Percentiles rank a stretch among this genome's conserved stretches.
Conservation (phyloP, 2,797 vertebrate species). For the Nasua narica region DNA sequence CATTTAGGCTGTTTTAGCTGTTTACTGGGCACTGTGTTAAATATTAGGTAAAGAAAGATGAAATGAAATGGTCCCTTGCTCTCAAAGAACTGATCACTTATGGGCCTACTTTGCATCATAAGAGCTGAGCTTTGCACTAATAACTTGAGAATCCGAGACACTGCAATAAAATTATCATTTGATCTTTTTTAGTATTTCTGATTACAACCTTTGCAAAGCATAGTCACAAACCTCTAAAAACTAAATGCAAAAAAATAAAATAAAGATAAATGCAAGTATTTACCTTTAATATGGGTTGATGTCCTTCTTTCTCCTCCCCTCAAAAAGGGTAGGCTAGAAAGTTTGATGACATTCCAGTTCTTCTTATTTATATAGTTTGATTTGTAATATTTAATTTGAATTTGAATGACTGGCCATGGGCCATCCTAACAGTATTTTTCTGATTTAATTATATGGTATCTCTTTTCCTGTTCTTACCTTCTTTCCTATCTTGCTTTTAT, state of each 20-base stretch:
- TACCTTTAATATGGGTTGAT: background rate
- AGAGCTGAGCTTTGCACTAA: background rate
- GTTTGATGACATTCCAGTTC: background rate
- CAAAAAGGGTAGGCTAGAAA: background rate
- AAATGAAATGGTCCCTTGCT: background rate
- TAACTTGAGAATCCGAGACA: background rate
- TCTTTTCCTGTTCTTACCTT: background rate
- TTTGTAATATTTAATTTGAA: background rate
- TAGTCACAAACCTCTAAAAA: background rate
- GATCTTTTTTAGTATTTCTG: background rate
- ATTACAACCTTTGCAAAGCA: slow-evolving; percentile 1
- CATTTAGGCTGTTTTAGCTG: background rate
- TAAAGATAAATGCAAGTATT: slow-evolving; percentile 3
- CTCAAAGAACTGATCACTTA: background rate
- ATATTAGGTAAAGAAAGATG: background rate
- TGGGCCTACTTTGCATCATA: background rate
- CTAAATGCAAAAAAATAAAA: background rate
- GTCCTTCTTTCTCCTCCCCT: background rate
- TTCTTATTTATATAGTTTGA: background rate
- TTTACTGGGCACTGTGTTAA: background rate
- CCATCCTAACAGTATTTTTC: background rate
- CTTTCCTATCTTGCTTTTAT: background rate
- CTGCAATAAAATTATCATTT: background rate
- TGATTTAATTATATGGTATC: background rate
- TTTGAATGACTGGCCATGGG: background rate